phyloP scores from a whole-genome alignment of 2,113 vertebrate genomes.

The Ascaphus truei region DNA sequence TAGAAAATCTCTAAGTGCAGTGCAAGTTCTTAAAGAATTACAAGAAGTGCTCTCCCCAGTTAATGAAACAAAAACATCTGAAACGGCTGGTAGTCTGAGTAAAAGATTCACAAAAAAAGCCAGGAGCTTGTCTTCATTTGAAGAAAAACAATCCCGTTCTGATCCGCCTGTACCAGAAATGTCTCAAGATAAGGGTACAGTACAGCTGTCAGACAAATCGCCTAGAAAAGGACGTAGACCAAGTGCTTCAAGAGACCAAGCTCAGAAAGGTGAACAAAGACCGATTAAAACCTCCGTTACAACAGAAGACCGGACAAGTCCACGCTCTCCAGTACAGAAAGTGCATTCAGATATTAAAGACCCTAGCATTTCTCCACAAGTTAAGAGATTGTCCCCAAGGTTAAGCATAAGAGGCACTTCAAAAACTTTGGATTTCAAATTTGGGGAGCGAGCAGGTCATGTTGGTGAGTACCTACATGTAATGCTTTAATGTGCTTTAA shows the following conservation, averaged over 20 bases:
- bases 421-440: not conserved
- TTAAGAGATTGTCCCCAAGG: conserved; percentile 42
- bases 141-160: not conserved
- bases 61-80: not conserved
- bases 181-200: not conserved
- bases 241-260: not conserved
- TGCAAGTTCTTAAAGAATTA: conserved; percentile 45
- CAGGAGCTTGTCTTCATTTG: not conserved
- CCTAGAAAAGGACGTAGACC: not conserved
- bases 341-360: no score
- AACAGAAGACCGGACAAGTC: no score
- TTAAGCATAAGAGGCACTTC: conserved; percentile 4
- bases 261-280: not conserved
- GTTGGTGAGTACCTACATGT: no score
- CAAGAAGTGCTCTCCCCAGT: not conserved
- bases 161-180: not conserved
- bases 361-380: accelerated
- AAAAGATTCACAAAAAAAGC: no score
- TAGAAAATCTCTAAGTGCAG: conserved; percentile 33
- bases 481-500: no score
- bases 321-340: no score
- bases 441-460: no score
- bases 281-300: not conserved
- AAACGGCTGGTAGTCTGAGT: not conserved
- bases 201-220: not conserved